Conservation (phyloP, 2,113 vertebrate species). For the Dicentrarchus labrax region DNA sequence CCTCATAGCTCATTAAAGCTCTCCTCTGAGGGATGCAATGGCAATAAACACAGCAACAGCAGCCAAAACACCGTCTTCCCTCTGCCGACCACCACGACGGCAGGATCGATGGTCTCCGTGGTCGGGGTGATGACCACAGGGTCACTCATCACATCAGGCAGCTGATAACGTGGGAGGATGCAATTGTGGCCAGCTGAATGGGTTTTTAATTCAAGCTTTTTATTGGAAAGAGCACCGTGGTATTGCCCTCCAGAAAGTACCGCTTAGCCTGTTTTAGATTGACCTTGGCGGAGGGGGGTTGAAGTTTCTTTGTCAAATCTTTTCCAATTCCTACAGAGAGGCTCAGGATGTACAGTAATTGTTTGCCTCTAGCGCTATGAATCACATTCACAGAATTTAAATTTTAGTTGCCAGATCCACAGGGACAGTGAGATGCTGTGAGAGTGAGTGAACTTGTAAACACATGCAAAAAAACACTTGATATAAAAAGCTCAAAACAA, state of each 20-base stretch:
- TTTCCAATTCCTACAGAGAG: constrained; percentile 41
- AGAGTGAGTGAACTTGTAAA: constrained; percentile 31
- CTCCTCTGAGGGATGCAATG: constrained; percentile 63
- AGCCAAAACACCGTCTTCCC: constrained; percentile 7
- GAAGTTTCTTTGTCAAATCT: constrained; percentile 48
- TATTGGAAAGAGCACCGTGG: constrained; percentile 61
- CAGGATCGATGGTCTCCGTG: constrained; percentile 65
- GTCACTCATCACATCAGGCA: constrained; percentile 68
- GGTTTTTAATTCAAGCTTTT: constrained; percentile 75
- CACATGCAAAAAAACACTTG: not conserved
- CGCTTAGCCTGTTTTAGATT: constrained; percentile 37
- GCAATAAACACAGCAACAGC: constrained; percentile 59
- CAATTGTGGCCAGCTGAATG: constrained; percentile 66
- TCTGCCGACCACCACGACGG: constrained; percentile 10
- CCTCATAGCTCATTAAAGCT: constrained; percentile 72
- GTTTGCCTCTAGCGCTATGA: constrained; percentile 45
- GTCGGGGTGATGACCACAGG: constrained; percentile 66
- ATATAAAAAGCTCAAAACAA: constrained; percentile 2
- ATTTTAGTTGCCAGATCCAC: constrained; percentile 24
- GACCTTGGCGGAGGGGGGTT: constrained; percentile 53
- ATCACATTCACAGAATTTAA: constrained; percentile 24
- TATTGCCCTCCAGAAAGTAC: constrained; percentile 57
- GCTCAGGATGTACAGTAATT: constrained; percentile 54
- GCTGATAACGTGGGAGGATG: constrained; percentile 68
- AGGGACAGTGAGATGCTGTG: not conserved